Percentiles rank a stretch among this genome's conserved stretches.
These are phyloP conservation scores for Oenanthe melanoleuca DNA, from an alignment of 2,113 vertebrate species.

Conservation along the genomic window DNA sequence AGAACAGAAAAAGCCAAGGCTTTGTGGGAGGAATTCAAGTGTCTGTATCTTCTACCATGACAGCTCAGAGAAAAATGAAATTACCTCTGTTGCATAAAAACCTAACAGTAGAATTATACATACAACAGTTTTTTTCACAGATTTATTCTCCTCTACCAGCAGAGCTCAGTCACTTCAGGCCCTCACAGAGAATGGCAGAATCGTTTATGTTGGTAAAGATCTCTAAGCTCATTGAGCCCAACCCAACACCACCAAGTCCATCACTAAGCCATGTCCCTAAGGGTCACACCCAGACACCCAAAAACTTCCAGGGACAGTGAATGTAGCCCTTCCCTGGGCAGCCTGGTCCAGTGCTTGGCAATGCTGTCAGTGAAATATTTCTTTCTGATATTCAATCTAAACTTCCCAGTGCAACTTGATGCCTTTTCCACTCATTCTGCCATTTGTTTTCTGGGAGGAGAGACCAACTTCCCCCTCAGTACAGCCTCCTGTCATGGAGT, in stretches of 20 bases:
- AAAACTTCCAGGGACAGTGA: no score
- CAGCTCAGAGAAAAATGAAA: neutral
- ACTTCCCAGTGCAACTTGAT: neutral
- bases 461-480: neutral
- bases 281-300: neutral
- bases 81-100: neutral
- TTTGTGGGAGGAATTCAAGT: neutral
- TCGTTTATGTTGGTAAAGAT: neutral
- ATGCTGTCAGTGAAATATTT: neutral
- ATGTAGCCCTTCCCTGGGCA: neutral
- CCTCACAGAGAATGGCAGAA: neutral
- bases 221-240: neutral
- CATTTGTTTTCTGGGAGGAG: neutral
- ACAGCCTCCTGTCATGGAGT: fast-evolving
- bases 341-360: neutral
- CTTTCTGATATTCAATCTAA: neutral
- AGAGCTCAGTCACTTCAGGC: neutral
- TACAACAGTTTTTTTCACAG: neutral
- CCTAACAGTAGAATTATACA: neutral
- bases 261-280: neutral
- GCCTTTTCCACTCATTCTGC: neutral
- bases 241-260: neutral
- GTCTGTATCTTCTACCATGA: fast-evolving
- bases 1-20: neutral
- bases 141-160: neutral